Percentiles rank a stretch among this genome's conserved stretches.
These are phyloP conservation scores for Theonella swinhoei DNA, from an alignment of 37 sponge, comb jelly and placozoan species.

Conservation along the genomic window DNA sequence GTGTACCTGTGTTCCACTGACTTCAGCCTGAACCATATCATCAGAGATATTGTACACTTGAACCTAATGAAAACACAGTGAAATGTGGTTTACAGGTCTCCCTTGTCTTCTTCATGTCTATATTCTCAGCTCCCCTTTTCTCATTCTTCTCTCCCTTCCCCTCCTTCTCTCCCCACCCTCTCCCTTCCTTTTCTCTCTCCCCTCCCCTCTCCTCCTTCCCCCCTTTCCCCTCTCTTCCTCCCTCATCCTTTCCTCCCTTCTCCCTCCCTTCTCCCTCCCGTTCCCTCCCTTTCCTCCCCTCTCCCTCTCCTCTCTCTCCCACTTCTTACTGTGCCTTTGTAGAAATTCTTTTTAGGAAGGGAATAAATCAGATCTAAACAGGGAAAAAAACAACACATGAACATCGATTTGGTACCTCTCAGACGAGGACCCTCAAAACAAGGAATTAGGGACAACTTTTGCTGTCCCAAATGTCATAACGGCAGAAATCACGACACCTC, in stretches of 20 bases:
- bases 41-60: too few relatives aligned
- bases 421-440: too few relatives aligned
- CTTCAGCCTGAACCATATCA: neutral
- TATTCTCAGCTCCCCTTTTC: too few relatives aligned
- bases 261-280: neutral
- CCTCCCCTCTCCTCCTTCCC: neutral
- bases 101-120: neutral
- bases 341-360: neutral
- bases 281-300: neutral
- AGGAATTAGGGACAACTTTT: too few relatives aligned
- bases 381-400: too few relatives aligned
- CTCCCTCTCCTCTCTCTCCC: neutral
- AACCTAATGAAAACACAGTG: too few relatives aligned
- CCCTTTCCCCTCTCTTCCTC: too few relatives aligned
- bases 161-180: neutral
- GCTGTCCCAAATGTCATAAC: too few relatives aligned
- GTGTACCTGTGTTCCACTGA: neutral
- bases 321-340: neutral
- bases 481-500: too few relatives aligned
- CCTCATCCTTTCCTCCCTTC: neutral
- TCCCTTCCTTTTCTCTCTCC: neutral
- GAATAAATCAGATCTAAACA: neutral
- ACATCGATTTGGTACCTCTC: too few relatives aligned
- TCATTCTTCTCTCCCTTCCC: neutral
- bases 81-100: neutral